These are phyloP conservation scores for Alloplasta piceator DNA, from an alignment of 2,888 invertebrate genomes.

Conservation along the genomic window DNA sequence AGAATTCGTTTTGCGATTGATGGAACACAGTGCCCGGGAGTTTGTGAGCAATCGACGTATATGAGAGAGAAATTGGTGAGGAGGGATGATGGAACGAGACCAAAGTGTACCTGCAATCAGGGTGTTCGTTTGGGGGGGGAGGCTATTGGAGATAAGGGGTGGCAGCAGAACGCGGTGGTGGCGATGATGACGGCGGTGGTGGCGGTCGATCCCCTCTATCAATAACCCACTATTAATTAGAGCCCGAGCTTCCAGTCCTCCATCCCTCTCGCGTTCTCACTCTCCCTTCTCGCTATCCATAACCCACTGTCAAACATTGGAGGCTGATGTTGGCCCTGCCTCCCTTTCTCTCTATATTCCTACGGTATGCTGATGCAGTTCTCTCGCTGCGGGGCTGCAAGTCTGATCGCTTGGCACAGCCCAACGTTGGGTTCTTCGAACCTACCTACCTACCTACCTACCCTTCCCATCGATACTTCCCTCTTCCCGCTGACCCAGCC, in stretches of 20 bases:
- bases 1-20: slow-evolving; percentile 10
- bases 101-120: slow-evolving; percentile 66
- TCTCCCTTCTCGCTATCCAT: slow-evolving; percentile 56
- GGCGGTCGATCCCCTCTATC: slow-evolving; percentile 61
- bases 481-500: slow-evolving; percentile 23
- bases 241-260: slow-evolving; percentile 48
- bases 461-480: neutral
- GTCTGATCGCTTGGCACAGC: slow-evolving; percentile 48
- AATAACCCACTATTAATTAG: slow-evolving; percentile 70
- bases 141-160: slow-evolving; percentile 32
- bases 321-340: slow-evolving; percentile 20
- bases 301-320: slow-evolving; percentile 70
- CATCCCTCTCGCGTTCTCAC: neutral
- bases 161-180: neutral
- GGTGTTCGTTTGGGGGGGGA: slow-evolving; percentile 15
- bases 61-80: slow-evolving; percentile 32
- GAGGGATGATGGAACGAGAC: slow-evolving; percentile 40
- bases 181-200: slow-evolving; percentile 38
- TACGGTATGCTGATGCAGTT: slow-evolving; percentile 51
- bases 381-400: slow-evolving; percentile 25
- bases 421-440: slow-evolving; percentile 36
- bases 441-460: slow-evolving; percentile 1
- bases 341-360: slow-evolving; percentile 8
- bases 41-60: no score
- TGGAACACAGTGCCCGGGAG: slow-evolving; percentile 19